Evolutionary conservation across 2,888 invertebrate genomes (phyloP).

Genomic region (Bugulina stolonifera): DNA sequence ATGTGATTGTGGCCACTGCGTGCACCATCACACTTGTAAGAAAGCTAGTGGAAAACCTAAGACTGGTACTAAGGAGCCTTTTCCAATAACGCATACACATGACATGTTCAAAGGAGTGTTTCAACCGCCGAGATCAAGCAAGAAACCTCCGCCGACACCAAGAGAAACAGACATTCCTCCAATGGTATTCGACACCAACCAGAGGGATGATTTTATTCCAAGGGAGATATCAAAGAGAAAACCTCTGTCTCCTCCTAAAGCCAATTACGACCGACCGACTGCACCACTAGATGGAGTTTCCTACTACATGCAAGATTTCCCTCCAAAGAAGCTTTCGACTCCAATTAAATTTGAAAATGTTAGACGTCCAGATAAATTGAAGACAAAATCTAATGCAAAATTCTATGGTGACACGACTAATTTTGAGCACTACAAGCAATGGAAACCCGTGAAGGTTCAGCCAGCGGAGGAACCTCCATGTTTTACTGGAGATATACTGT

Average conservation of each 20-base stretch:
- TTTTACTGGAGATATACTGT: slow-evolving; percentile 37
- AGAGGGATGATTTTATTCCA: slow-evolving; percentile 39
- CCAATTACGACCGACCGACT: slow-evolving; percentile 5
- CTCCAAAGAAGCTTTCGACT: slow-evolving; percentile 21
- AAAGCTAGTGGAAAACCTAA: slow-evolving; percentile 10
- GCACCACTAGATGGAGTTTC: slow-evolving; percentile 1
- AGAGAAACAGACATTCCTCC: slow-evolving; percentile 37
- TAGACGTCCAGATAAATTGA: slow-evolving; percentile 1
- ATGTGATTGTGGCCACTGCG: slow-evolving; percentile 40
- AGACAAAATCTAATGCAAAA: slow-evolving; percentile 17
- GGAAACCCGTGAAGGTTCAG: slow-evolving; percentile 38
- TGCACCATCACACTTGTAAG: slow-evolving; percentile 24
- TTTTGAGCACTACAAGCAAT: slow-evolving; percentile 39
- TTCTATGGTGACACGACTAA: slow-evolving; percentile 19
- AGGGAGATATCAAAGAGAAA: slow-evolving; percentile 14
- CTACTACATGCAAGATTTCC: slow-evolving; percentile 39
- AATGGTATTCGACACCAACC: slow-evolving; percentile 43
- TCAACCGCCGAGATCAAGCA: slow-evolving; percentile 43
- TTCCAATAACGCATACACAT: slow-evolving; percentile 38
- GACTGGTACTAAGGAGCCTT: slow-evolving; percentile 5
- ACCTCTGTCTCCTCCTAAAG: slow-evolving; percentile 33
- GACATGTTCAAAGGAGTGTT: slow-evolving; percentile 35
- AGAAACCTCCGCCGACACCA: slow-evolving; percentile 41
- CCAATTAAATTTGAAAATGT: not conserved
- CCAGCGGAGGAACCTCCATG: slow-evolving; percentile 46